phyloP scores from a whole-genome alignment of 1,140 invertebrate species.

The Oncopodura yosiiana region DNA sequence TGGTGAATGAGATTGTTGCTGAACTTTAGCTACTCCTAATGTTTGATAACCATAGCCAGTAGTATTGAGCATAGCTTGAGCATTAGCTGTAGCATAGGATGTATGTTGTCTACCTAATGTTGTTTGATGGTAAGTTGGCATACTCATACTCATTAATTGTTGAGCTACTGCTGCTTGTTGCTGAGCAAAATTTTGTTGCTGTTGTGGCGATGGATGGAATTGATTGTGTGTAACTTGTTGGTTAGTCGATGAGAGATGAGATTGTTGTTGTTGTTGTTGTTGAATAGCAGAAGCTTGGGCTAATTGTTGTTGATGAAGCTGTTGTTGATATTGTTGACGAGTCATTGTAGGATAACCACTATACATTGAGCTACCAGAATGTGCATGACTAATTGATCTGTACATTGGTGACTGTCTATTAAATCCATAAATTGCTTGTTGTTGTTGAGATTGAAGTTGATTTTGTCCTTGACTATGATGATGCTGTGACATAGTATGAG shows the following conservation, averaged over 20 bases:
- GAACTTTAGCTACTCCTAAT: neutral
- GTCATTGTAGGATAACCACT: slow-evolving; percentile 34
- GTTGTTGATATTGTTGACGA: slow-evolving; percentile 29
- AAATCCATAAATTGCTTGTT: no score
- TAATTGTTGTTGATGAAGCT: slow-evolving; percentile 26
- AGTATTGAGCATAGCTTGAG: slow-evolving; percentile 25
- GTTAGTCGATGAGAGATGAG: slow-evolving; percentile 19
- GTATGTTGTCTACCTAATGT: slow-evolving; percentile 22
- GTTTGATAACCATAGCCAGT: slow-evolving; percentile 28
- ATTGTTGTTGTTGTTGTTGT: slow-evolving; percentile 19
- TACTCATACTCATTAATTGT: slow-evolving; percentile 14
- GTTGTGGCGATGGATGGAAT: slow-evolving; percentile 12
- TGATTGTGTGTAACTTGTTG: slow-evolving; percentile 10
- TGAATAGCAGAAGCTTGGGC: slow-evolving; percentile 15
- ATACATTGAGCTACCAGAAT: slow-evolving; percentile 33
- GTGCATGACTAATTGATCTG: slow-evolving; percentile 31
- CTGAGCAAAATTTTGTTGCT: slow-evolving; percentile 14
- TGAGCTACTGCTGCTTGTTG: slow-evolving; percentile 13
- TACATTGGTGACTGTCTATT: slow-evolving; percentile 33
- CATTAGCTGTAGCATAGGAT: slow-evolving; percentile 12
- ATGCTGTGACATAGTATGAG: slow-evolving; percentile 53
- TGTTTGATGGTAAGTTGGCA: slow-evolving; percentile 27
- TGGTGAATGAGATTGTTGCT: slow-evolving; percentile 3
- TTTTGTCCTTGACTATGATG: slow-evolving; percentile 59
- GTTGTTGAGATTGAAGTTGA: slow-evolving; percentile 38